Base-by-base conservation (phyloP, 1,140 invertebrate species). In the Bombyx mandarina region DNA sequence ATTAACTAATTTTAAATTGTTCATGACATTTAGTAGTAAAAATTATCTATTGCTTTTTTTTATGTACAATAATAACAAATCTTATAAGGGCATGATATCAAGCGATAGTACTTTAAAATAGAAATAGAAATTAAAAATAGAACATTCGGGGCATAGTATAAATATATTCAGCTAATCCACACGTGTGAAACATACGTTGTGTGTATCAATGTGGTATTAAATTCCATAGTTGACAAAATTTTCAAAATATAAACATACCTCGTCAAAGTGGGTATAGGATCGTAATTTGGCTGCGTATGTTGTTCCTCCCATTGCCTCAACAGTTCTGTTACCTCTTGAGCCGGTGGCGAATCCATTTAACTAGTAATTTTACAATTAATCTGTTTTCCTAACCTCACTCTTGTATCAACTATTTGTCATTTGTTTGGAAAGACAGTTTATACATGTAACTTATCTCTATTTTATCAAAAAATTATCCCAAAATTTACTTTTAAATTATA, bases 231-330 rank as follows among this genome's bases (percentile, higher is more conserved):
- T 51, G 50, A 51, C 50, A 51, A n/a, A 18, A n/a, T n/a, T 45
- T 55, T 10, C 6, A 42, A 51, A 51, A 51, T 35, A 26, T 10
- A 51, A 51, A 51, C 50, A 51, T 75, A 92, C 91, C 89, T 89
- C 10, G 88, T 90, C 58, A 92, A 78, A 26, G 90, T 91, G 12
- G 92, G 91, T 65, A 93, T 90, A 6, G 93, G 93, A 83, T 95
- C 92, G 79, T 93, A 94, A 57, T 86, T 90, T 3, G 90, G 70
- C 18, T 88, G 81, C 35, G 72, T 66, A 63, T 93, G 91, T 68
- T 94, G 91, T 56, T 94, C 93, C 71, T 94, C 93, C 93, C 93
- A 95, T 78, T 90, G 89, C 68, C 89, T 88, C 56, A 94, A 86
- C 62, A 93, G 88, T 62, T 91, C 89, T 22, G 89, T 89, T 44